Conservation (phyloP, 2,113 vertebrate genomes). For the Sisor rabdophorus region DNA sequence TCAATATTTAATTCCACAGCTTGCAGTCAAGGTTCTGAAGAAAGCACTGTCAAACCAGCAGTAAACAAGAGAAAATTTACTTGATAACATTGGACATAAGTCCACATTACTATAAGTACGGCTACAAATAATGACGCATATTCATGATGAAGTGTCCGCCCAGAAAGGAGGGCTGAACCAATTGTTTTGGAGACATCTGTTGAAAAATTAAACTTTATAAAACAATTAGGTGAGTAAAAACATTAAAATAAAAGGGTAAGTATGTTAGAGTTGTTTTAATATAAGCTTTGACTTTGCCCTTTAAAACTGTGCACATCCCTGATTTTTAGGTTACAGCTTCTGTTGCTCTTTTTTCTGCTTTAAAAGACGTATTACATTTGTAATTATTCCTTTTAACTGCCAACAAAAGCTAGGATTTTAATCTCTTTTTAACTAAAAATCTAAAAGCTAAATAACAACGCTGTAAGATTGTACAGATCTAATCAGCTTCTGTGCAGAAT, state of each 20-base stretch:
- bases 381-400: not conserved
- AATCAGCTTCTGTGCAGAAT: not conserved
- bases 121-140: slow-evolving; percentile 17
- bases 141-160: slow-evolving; percentile 55
- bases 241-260: too few relatives aligned
- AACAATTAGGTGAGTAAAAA: too few relatives aligned
- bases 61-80: slow-evolving; percentile 14
- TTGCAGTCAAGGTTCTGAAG: not conserved
- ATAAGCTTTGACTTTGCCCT: too few relatives aligned
- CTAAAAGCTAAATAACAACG: not conserved
- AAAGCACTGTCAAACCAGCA: not conserved
- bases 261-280: too few relatives aligned
- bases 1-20: not conserved
- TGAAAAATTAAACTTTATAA: too few relatives aligned
- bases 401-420: not conserved
- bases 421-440: not conserved
- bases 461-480: slow-evolving; percentile 1
- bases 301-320: too few relatives aligned
- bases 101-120: slow-evolving; percentile 16
- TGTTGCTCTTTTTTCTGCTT: not conserved
- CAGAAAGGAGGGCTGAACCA: slow-evolving; percentile 50
- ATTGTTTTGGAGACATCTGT: slow-evolving; percentile 28
- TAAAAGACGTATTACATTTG: not conserved
- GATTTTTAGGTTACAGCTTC: too few relatives aligned
- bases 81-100: not conserved